Percentiles rank a stretch among this genome's conserved stretches.
phyloP scores from a whole-genome alignment of 2,888 invertebrate genomes.

The Prosopocoilus inquinatus region DNA sequence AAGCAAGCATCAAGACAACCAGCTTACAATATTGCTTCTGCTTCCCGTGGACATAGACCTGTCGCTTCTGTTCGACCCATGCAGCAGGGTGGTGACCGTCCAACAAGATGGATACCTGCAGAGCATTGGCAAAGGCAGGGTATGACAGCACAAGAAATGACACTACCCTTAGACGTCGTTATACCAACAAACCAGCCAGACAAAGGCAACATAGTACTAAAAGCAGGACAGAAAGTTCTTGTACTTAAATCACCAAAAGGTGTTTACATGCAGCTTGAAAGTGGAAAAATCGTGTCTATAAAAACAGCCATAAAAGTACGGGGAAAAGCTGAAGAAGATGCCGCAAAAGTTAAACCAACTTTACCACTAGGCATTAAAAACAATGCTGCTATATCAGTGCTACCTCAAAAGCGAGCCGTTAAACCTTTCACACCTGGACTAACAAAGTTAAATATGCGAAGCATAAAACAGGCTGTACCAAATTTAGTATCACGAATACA shows the following conservation, averaged over 20 bases:
- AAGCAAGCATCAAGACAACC: conserved; percentile 69
- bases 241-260: conserved; percentile 94
- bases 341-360: conserved; percentile 32
- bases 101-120: conserved; percentile 78
- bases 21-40: conserved; percentile 25
- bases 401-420: conserved; percentile 50
- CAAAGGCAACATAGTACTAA: conserved; percentile 84
- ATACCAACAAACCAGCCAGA: conserved; percentile 90
- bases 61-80: conserved; percentile 74
- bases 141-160: conserved; percentile 94
- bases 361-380: conserved; percentile 54
- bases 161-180: conserved; percentile 84
- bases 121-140: conserved; percentile 92
- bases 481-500: conserved; percentile 45
- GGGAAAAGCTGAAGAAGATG: conserved; percentile 51
- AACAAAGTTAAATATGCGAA: conserved; percentile 44
- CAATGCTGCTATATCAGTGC: conserved; percentile 61
- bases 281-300: conserved; percentile 93
- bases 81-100: conserved; percentile 61
- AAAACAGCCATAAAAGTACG: conserved; percentile 73
- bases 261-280: conserved; percentile 92
- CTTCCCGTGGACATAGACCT: conserved; percentile 47
- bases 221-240: conserved; percentile 92
- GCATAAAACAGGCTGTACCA: conserved; percentile 45
- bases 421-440: conserved; percentile 37